Base-by-base conservation (phyloP, 2,888 invertebrate species). In the Philonicus albiceps region DNA sequence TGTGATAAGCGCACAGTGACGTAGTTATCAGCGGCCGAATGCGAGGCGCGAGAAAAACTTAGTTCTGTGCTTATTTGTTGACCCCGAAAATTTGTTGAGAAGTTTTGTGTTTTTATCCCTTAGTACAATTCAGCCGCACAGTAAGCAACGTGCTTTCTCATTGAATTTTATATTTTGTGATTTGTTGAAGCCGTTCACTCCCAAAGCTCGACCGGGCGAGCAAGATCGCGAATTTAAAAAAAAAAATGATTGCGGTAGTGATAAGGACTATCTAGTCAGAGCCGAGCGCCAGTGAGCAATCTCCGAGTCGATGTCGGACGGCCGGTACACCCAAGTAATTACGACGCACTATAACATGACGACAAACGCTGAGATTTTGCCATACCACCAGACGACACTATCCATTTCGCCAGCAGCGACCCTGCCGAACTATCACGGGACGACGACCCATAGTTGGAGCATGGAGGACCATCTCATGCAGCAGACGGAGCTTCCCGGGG, bases 401-500 rank as follows among this genome's bases (percentile, higher is more conserved):
- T 90, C 92, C 40, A 89, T 92, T 27, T 91, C 91, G 88, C 91
- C 92, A 19, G 81, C 86, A 31, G 91, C 91, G 40, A 91, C 91
- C 16, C 87, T 92, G 72, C 91, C 90, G 72, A 92, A 89, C 89
- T 92, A 91, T 72, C 91, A 91, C 88, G 91, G 92, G 5, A 86
- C 86, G 30, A 86, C 86, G 30, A 86, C 86, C 13, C 75, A 55
- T 13, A 76, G 37, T 34, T 86, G 86, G 86, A 86, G 75, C 34
- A 87, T 88, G 86, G 89, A 89, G 64, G 85, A 88, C 81, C 88
- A 88, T 64, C 86, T 89, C 76, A 88, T 89, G 72, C 86, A 91
- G 89, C 92, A 92, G 90, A 92, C 92, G 88, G 92, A 92, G 89
- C 89, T 92, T 89, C 92, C 92, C 86, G 91, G 91, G 87, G 81